Evolutionary conservation across 2,888 invertebrate species (phyloP).

Genomic region (Tanypteryx hageni): DNA sequence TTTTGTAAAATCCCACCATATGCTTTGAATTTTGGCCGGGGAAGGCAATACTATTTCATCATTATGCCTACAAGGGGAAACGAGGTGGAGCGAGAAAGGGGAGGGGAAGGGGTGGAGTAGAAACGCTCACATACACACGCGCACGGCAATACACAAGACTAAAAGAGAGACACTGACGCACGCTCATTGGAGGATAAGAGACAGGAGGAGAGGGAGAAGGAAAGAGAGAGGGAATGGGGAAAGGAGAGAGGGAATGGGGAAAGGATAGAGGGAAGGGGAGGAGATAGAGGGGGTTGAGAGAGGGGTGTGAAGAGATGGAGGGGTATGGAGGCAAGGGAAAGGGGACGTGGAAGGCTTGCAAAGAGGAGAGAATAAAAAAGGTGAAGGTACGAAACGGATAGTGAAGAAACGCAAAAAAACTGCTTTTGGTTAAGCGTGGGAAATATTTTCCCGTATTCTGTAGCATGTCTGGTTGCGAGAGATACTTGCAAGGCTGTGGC

Average conservation of each 20-base stretch:
- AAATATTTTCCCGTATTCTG: conserved; percentile 2
- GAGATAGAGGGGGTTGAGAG: neutral
- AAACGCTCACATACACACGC: too few relatives aligned
- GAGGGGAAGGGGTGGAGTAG: neutral
- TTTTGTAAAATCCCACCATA: neutral
- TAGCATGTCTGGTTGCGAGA: neutral
- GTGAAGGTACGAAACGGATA: too few relatives aligned
- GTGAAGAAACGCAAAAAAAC: neutral
- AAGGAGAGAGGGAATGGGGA: neutral
- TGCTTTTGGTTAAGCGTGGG: neutral
- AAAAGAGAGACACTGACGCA: neutral
- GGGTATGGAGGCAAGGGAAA: too few relatives aligned
- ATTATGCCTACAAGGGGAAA: neutral
- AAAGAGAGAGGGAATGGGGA: neutral
- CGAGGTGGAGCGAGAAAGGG: neutral
- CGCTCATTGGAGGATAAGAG: neutral
- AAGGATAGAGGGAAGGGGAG: neutral
- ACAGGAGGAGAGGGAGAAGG: neutral
- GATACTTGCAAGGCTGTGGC: neutral
- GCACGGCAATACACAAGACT: neutral
- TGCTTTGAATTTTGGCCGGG: neutral
- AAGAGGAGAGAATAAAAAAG: too few relatives aligned
- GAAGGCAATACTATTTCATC: neutral
- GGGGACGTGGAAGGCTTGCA: too few relatives aligned
- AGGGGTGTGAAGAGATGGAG: too few relatives aligned